phyloP scores from a whole-genome alignment of 1,140 invertebrate species.

The Zophobas atratus region DNA sequence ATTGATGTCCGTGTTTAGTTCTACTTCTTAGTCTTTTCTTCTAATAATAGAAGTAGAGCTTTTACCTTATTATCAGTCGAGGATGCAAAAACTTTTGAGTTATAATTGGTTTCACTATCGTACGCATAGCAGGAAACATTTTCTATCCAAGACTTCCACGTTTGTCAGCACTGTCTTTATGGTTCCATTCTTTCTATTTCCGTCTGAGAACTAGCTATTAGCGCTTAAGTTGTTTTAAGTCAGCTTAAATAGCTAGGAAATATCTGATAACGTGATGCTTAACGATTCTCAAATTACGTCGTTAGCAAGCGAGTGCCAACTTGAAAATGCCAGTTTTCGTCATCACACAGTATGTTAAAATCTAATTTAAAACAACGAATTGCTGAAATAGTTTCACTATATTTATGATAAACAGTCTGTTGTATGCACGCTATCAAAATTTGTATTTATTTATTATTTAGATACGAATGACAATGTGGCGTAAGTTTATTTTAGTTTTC shows the following conservation, averaged over 20 bases:
- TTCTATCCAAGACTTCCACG: constrained; percentile 10
- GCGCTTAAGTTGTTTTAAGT: constrained; percentile 21
- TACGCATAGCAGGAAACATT: constrained; percentile 14
- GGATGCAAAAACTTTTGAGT: constrained; percentile 19
- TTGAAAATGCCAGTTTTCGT: background rate
- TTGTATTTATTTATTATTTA: constrained; percentile 2
- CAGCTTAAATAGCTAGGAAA: constrained; percentile 23
- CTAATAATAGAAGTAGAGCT: constrained; percentile 31
- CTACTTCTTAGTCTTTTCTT: constrained; percentile 18
- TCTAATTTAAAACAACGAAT: background rate
- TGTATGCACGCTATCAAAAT: background rate
- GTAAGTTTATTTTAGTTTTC: constrained; percentile 14
- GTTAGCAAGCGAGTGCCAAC: constrained; percentile 7
- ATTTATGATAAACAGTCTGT: background rate
- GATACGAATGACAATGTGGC: background rate
- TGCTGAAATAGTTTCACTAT: background rate
- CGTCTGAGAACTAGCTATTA: constrained; percentile 32
- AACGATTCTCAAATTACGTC: constrained; percentile 1
- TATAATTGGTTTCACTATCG: constrained; percentile 8
- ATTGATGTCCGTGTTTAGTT: constrained; percentile 40
- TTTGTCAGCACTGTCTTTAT: constrained; percentile 22
- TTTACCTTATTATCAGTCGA: constrained; percentile 10
- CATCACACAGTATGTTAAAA: background rate
- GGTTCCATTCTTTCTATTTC: constrained; percentile 15
- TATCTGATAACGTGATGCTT: background rate